Evolutionary conservation across 1,140 invertebrate genomes (phyloP).

Genomic region (Drosophila aff.): DNA sequence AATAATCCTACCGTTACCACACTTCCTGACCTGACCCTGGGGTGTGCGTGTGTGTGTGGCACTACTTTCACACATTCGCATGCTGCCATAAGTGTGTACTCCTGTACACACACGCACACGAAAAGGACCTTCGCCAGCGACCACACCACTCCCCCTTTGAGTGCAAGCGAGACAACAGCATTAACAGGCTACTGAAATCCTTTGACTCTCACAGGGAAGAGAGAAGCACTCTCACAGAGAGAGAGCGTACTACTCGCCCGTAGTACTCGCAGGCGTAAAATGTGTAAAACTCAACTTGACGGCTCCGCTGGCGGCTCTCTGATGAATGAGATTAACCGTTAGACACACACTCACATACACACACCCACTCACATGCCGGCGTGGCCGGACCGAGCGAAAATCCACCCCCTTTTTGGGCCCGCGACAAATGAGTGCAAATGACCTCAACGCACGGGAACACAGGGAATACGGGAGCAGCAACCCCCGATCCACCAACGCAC

Average conservation of each 20-base stretch:
- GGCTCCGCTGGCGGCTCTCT: conserved; percentile 61
- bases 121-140: conserved; percentile 78
- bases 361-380: conserved; percentile 18
- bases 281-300: conserved; percentile 74
- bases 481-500: conserved; percentile 58
- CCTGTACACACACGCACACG: conserved; percentile 26
- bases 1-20: conserved; percentile 63
- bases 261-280: conserved; percentile 79
- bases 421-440: conserved; percentile 60
- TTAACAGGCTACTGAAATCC: conserved; percentile 67
- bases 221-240: conserved; percentile 9
- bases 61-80: conserved; percentile 73
- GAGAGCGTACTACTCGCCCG: conserved; percentile 43
- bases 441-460: conserved; percentile 39
- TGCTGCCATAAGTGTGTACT: conserved; percentile 39
- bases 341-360: conserved; percentile 43
- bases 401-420: conserved; percentile 65
- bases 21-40: conserved; percentile 80
- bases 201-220: conserved; percentile 18
- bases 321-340: conserved; percentile 80
- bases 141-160: conserved; percentile 49
- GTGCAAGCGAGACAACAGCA: conserved; percentile 52
- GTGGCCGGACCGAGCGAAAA: conserved; percentile 55
- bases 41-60: conserved; percentile 42
- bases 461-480: conserved; percentile 54